Conservation (phyloP, 2,888 invertebrate species). For the Aphrophora alni region DNA sequence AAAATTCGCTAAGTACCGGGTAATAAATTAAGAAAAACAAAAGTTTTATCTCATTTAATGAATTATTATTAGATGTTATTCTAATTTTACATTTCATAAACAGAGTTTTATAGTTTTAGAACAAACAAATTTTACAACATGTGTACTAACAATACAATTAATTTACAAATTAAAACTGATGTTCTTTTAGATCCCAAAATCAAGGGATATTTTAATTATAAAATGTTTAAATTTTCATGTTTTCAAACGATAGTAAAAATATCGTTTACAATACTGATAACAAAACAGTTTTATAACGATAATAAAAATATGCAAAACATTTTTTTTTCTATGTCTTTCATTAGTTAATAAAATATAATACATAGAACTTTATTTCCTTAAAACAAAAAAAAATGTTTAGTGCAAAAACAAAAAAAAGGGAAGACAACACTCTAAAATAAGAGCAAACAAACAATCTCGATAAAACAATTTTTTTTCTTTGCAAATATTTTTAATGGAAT, state of each 20-base stretch:
- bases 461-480: background rate
- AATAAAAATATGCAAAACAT: background rate
- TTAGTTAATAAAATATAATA: background rate
- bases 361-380: background rate
- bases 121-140: background rate
- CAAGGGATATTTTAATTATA: background rate
- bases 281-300: too few species aligned
- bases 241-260: background rate
- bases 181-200: too few species aligned
- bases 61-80: background rate
- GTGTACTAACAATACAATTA: background rate
- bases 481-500: background rate
- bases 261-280: too few species aligned
- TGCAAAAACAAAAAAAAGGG: background rate
- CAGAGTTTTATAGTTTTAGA: too few species aligned
- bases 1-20: too few species aligned
- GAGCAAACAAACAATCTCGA: background rate
- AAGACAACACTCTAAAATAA: background rate
- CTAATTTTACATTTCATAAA: background rate
- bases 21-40: too few species aligned
- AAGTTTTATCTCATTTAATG: background rate
- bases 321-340: background rate
- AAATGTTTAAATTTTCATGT: background rate
- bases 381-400: background rate
- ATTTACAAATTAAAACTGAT: background rate